These are phyloP conservation scores for Mythimna ferrago DNA, from an alignment of 2,888 invertebrate species.

Conservation along the genomic window DNA sequence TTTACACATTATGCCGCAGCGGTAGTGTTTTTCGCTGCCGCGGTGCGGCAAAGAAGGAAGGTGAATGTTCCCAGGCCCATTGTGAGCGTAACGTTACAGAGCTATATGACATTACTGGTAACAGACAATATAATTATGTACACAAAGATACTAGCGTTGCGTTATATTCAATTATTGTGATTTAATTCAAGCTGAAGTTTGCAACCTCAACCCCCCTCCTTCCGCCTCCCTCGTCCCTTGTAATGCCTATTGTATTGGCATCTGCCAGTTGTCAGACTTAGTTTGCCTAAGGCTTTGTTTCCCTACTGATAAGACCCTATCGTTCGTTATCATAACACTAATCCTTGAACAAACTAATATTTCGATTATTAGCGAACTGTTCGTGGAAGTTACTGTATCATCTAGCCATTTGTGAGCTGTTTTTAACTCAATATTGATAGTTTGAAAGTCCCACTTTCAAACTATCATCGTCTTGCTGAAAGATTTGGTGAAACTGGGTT, in stretches of 20 bases:
- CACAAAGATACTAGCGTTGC: too few relatives aligned
- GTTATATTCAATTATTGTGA: too few relatives aligned
- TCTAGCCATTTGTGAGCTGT: not conserved
- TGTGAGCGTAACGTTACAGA: too few relatives aligned
- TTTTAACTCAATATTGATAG: not conserved
- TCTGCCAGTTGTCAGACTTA: not conserved
- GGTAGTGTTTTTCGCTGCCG: too few relatives aligned
- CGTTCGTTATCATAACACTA: not conserved
- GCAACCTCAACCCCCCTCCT: not conserved
- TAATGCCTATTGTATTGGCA: not conserved
- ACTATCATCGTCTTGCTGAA: too few relatives aligned
- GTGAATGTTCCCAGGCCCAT: too few relatives aligned
- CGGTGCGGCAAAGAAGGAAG: too few relatives aligned
- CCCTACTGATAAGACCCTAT: not conserved
- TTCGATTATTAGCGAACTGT: not conserved
- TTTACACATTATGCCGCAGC: too few relatives aligned
- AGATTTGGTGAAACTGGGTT: too few relatives aligned
- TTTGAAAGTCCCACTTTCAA: not conserved
- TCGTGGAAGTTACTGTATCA: not conserved
- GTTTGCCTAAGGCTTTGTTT: not conserved
- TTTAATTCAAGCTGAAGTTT: not conserved
- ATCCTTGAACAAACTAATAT: slow-evolving; percentile 2
- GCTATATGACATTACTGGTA: too few relatives aligned
- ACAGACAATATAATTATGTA: too few relatives aligned
- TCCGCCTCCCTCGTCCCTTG: not conserved